A percentile compares a stretch with the other conserved stretches of the same genome.
Conservation (phyloP, 2,888 invertebrate genomes). For the Meteorus cinctellus region DNA sequence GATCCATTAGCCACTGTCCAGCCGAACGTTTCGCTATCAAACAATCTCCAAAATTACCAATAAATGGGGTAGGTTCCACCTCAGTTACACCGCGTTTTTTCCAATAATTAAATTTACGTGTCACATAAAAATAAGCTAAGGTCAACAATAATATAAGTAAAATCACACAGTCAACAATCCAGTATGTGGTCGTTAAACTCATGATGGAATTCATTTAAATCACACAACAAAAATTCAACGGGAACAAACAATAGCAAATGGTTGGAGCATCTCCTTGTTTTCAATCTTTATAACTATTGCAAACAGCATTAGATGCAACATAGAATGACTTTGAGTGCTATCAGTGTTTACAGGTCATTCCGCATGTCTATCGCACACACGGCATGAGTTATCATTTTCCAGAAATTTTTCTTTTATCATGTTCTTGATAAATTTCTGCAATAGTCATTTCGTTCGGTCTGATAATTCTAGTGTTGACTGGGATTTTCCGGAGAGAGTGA, state of each 20-base stretch:
- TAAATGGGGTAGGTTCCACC: slow-evolving; percentile 68
- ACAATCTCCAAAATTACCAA: slow-evolving; percentile 72
- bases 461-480: too few relatives aligned
- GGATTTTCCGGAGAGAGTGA: too few relatives aligned
- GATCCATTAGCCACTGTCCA: slow-evolving; percentile 66
- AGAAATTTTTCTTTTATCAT: background rate
- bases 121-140: slow-evolving; percentile 59
- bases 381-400: too few relatives aligned
- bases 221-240: background rate
- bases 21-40: slow-evolving; percentile 62
- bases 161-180: slow-evolving; percentile 58
- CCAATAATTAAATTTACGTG: slow-evolving; percentile 66
- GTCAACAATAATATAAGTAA: slow-evolving; percentile 45
- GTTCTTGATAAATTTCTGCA: too few relatives aligned
- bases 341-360: too few relatives aligned
- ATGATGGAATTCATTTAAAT: slow-evolving; percentile 47
- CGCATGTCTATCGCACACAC: too few relatives aligned
- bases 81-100: slow-evolving; percentile 70
- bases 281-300: too few relatives aligned
- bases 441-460: too few relatives aligned
- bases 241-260: too few relatives aligned
- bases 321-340: too few relatives aligned
- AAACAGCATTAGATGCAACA: too few relatives aligned
- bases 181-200: slow-evolving; percentile 57
- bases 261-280: too few relatives aligned